Percentiles rank a stretch among this genome's conserved stretches.
Evolutionary conservation across 2,888 invertebrate species (phyloP).

Genomic region (Drosophila lutescens): DNA sequence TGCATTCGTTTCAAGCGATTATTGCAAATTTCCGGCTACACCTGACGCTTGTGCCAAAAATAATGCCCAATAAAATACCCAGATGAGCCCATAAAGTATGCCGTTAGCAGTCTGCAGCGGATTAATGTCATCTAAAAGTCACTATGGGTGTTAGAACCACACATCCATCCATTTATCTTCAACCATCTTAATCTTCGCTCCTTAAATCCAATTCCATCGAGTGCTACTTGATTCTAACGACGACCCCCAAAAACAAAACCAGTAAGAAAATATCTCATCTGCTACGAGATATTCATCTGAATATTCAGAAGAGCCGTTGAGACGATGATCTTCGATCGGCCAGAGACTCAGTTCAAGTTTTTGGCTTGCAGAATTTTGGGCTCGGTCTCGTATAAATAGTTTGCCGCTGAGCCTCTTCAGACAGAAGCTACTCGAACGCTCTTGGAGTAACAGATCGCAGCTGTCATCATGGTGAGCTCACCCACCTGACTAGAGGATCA

Average conservation of each 20-base stretch:
- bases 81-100: slow-evolving; percentile 25
- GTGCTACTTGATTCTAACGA: slow-evolving; percentile 26
- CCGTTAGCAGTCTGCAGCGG: slow-evolving; percentile 28
- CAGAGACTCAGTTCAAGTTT: slow-evolving; percentile 25
- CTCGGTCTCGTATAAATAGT: slow-evolving; percentile 46
- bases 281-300: slow-evolving; percentile 13
- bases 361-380: slow-evolving; percentile 32
- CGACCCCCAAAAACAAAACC: slow-evolving; percentile 36
- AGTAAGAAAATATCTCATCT: slow-evolving; percentile 10
- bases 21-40: slow-evolving; percentile 49
- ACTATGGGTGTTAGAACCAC: slow-evolving; percentile 11
- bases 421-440: slow-evolving; percentile 67
- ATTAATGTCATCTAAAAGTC: slow-evolving; percentile 40
- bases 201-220: slow-evolving; percentile 23
- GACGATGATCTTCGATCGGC: slow-evolving; percentile 15
- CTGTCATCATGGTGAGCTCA: slow-evolving; percentile 64
- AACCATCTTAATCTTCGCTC: background rate
- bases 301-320: slow-evolving; percentile 44
- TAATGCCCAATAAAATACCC: slow-evolving; percentile 10
- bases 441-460: slow-evolving; percentile 56
- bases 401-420: slow-evolving; percentile 26
- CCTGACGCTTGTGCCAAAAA: slow-evolving; percentile 29
- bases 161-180: slow-evolving; percentile 2
- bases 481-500: background rate
- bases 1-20: slow-evolving; percentile 18